Evolutionary conservation across 64 coral and sea anemone genomes (phyloP).

Genomic region (Dendrophyllia cribrosa): DNA sequence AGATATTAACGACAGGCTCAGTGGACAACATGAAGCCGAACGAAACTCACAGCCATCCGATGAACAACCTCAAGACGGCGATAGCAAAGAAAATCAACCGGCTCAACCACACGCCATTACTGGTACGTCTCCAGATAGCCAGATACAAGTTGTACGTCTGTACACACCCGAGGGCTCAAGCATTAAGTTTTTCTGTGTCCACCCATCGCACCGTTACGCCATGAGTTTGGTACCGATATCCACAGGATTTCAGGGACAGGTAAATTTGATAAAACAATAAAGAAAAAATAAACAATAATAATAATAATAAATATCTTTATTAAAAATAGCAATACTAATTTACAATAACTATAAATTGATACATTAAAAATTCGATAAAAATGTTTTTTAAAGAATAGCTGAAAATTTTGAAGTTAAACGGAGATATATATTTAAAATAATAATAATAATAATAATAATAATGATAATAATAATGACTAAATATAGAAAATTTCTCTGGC

Average conservation of each 20-base stretch:
- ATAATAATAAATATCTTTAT: neutral
- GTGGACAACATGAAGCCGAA: neutral
- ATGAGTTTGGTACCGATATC: conserved; percentile 60
- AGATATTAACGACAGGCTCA: conserved; percentile 6
- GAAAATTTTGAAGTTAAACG: too few relatives aligned
- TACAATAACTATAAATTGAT: too few relatives aligned
- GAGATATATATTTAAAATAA: too few relatives aligned
- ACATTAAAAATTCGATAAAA: too few relatives aligned
- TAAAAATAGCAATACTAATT: neutral
- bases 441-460: too few relatives aligned
- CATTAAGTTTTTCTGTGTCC: conserved; percentile 68
- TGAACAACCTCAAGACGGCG: neutral
- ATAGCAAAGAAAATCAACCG: neutral
- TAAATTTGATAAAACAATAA: neutral
- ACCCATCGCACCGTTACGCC: conserved; percentile 69
- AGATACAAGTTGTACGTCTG: conserved; percentile 44
- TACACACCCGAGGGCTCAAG: conserved; percentile 45
- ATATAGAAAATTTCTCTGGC: too few relatives aligned
- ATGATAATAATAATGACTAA: too few relatives aligned
- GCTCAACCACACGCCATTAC: neutral
- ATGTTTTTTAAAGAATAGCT: too few relatives aligned
- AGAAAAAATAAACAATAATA: neutral
- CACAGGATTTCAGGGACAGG: conserved; percentile 66
- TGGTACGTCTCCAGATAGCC: neutral
- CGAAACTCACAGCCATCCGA: neutral